Evolutionary conservation across 2,113 vertebrate species (phyloP).

Genomic region (Narcine bancroftii): DNA sequence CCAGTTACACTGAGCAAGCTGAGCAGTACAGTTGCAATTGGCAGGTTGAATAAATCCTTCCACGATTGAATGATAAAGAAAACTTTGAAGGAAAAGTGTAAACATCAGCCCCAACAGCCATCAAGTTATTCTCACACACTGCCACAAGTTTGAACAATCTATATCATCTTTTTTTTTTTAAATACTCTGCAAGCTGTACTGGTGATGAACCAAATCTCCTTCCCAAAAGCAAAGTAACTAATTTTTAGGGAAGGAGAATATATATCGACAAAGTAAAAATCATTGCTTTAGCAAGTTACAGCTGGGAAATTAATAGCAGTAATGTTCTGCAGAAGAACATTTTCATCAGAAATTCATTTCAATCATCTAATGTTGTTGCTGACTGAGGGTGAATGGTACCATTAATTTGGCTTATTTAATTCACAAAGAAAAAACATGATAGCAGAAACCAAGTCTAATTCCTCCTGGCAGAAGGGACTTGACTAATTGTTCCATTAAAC

Average conservation of each 20-base stretch:
- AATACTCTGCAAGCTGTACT: not conserved
- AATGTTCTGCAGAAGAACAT: not conserved
- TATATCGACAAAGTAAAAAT: not conserved
- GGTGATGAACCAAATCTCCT: not conserved
- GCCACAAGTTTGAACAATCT: conserved; percentile 10
- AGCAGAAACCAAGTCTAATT: not conserved
- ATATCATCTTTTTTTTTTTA: not conserved
- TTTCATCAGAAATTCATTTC: not conserved
- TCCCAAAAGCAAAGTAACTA: not conserved
- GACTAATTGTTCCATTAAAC: not conserved
- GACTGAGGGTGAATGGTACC: not conserved
- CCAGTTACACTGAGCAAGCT: not conserved
- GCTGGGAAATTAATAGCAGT: not conserved
- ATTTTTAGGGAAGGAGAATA: not conserved
- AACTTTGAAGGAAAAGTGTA: not conserved
- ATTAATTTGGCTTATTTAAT: too few species aligned
- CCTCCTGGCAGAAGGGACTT: not conserved
- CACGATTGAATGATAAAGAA: not conserved
- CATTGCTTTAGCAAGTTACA: not conserved
- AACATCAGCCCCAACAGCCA: not conserved
- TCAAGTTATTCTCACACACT: not conserved
- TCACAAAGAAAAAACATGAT: not conserved
- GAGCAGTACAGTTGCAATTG: not conserved
- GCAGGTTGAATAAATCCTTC: conserved; percentile 4
- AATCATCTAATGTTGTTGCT: not conserved